These are phyloP conservation scores for Leucoraja erinaceus DNA, from an alignment of 2,113 vertebrate species.

Conservation along the genomic window DNA sequence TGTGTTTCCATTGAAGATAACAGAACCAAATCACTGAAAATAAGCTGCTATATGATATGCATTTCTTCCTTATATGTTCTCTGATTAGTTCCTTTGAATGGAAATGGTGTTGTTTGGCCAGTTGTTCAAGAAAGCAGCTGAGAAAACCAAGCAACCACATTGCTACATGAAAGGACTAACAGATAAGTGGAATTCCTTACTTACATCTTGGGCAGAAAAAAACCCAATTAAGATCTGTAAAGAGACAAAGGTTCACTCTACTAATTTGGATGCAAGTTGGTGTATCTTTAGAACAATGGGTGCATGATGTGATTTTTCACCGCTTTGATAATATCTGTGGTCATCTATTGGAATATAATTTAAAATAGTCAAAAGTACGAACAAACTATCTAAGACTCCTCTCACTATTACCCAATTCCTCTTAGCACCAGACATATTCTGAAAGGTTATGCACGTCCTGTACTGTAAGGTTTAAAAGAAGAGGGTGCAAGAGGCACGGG, in stretches of 20 bases:
- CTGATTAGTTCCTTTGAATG: background rate
- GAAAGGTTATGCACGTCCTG: background rate
- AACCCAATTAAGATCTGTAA: background rate
- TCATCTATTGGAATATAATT: background rate
- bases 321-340: background rate
- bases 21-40: too few relatives aligned
- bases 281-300: background rate
- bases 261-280: background rate
- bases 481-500: too few relatives aligned
- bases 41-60: too few relatives aligned
- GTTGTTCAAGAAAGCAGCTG: background rate
- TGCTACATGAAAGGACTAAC: background rate
- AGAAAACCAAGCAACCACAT: background rate
- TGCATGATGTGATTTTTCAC: background rate
- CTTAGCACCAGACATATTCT: background rate
- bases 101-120: background rate
- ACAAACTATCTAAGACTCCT: background rate
- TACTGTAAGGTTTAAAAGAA: background rate
- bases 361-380: constrained; percentile 10
- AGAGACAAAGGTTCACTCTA: background rate
- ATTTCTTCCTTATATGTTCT: too few relatives aligned
- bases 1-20: too few relatives aligned
- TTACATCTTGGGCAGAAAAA: background rate
- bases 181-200: background rate
- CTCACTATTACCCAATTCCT: background rate